Base-by-base conservation (phyloP, 2,113 vertebrate genomes). In the Sula dactylatra region DNA sequence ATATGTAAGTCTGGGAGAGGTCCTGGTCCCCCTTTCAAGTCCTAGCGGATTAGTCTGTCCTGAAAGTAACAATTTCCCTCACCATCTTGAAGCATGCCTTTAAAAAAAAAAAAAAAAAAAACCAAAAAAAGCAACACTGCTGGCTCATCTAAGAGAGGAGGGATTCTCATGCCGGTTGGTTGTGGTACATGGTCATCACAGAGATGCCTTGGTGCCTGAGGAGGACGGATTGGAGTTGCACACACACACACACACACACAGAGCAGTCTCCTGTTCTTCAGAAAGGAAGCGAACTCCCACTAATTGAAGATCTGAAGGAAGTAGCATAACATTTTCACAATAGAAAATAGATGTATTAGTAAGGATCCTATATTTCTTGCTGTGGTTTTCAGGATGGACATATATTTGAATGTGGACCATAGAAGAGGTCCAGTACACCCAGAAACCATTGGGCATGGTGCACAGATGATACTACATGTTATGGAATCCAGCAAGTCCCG, bases 391-490 rank as follows among this genome's bases (percentile, higher is more conserved):
- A 70, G 65, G 14, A 24, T 47, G 86, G 71, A 45, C 49, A 27
- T 64, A 34, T 26, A 16, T 66, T 85, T 55, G 45, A 70, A 29
- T 65, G 52, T 52, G 58, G 31, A 29, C 42, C 34, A 21, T 2
- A 40, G 58, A 66, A 93, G 77, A 66, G 45, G 69, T 58, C 45
- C 79, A 50, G 38, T 58, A 50, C 44, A 26, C 10, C 34, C 71
- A 76, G 47, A 71, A 62, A 8, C 25, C 58, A 10, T 25, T 2
- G 2, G 70, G 40, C 50, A 44, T 47, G 16, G 54, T 58, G 29
- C 38, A 8, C 0, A 44, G 45, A 16, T 84, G 45, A 17, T 67
- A 5, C 15, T 50, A 1, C 13, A 2, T 3, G 13, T 7, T 45
- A 3, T 4, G 36, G 59, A 70, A 44, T 47, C 29, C 67, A 52